Conservation (phyloP, 2,113 vertebrate species). For the Gambusia holbrooki region DNA sequence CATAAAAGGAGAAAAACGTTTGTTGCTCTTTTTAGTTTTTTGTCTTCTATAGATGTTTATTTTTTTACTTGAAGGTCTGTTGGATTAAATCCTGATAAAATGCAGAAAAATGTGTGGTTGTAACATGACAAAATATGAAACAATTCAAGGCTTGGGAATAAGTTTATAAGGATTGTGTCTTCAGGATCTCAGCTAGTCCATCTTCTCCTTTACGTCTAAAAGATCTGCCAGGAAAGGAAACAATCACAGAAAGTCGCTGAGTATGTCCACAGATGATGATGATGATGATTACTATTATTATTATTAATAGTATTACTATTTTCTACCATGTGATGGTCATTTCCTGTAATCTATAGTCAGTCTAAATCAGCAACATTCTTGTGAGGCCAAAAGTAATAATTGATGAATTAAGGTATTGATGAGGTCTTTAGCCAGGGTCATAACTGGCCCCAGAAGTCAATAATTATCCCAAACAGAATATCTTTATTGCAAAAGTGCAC, state of each 20-base stretch:
- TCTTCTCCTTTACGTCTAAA: conserved; percentile 11
- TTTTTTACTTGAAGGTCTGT: no score
- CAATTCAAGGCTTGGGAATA: background rate
- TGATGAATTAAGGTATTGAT: conserved; percentile 84
- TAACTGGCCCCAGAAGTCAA: conserved; percentile 81
- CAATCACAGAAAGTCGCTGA: conserved; percentile 63
- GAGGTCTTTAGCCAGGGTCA: conserved; percentile 82
- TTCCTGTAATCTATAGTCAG: conserved; percentile 68
- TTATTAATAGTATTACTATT: conserved; percentile 53
- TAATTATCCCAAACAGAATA: conserved; percentile 83
- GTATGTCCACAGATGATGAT: conserved; percentile 37
- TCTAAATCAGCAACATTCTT: conserved; percentile 78
- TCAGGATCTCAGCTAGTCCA: background rate
- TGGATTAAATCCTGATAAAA: background rate
- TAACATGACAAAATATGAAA: background rate
- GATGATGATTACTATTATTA: conserved; percentile 46
- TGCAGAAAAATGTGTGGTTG: background rate
- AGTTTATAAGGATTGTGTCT: background rate
- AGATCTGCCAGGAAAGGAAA: conserved; percentile 41
- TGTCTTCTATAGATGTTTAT: no score
- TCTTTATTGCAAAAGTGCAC: conserved; percentile 82
- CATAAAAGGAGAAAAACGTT: no score
- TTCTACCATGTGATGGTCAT: conserved; percentile 70
- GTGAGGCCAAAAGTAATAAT: conserved; percentile 76
- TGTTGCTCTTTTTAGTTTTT: no score